Percentiles rank a stretch among this genome's conserved stretches.
Conservation (phyloP, 2,888 invertebrate genomes). For the Callinectes sapidus region DNA sequence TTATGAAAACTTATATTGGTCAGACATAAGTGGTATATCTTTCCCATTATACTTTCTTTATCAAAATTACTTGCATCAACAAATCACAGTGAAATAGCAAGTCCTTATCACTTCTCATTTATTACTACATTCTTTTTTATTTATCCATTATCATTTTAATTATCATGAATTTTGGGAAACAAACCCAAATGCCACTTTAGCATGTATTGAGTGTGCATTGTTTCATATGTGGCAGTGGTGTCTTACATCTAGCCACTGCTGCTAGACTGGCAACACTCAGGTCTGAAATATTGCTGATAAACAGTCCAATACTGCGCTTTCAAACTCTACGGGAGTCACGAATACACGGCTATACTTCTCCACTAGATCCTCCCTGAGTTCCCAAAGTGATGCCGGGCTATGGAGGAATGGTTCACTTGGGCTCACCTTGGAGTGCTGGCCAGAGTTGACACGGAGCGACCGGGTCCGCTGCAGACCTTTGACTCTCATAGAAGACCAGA, state of each 20-base stretch:
- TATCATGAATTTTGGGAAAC: not conserved
- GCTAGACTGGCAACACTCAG: not conserved
- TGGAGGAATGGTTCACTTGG: not conserved
- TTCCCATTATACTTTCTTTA: too few relatives aligned
- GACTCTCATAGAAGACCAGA: constrained; percentile 92
- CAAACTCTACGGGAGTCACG: not conserved
- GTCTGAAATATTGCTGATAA: not conserved
- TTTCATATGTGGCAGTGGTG: not conserved
- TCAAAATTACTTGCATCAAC: too few relatives aligned
- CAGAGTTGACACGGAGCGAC: constrained; percentile 74
- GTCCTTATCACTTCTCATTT: too few relatives aligned
- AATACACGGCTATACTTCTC: not conserved
- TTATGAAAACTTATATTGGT: too few relatives aligned
- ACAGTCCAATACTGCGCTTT: not conserved
- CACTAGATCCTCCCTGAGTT: constrained; percentile 19
- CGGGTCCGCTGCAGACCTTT: constrained; percentile 73
- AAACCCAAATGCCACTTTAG: not conserved
- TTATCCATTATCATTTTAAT: too few relatives aligned
- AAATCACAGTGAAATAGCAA: too few relatives aligned
- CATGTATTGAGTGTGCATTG: not conserved
- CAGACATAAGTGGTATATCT: too few relatives aligned
- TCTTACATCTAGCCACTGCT: not conserved
- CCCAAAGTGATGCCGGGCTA: constrained; percentile 29
- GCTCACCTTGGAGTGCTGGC: constrained; percentile 72
- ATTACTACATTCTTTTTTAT: too few relatives aligned